These are phyloP conservation scores for Rambutsinella grinnellia DNA, from an alignment of 2,888 invertebrate species.

Conservation along the genomic window DNA sequence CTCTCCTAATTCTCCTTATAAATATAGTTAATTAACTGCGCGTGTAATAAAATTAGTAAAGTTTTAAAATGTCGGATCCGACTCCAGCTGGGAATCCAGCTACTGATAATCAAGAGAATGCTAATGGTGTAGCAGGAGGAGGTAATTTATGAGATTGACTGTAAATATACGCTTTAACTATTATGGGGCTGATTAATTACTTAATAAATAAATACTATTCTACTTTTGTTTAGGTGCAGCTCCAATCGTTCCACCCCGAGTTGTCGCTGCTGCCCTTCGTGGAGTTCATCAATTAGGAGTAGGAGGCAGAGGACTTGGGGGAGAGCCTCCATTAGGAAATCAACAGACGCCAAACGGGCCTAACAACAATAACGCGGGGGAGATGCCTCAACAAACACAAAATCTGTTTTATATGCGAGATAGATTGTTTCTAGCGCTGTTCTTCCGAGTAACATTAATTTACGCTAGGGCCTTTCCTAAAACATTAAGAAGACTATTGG, in stretches of 20 bases:
- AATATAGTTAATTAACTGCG: too few relatives aligned
- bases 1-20: too few relatives aligned
- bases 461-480: slow-evolving; percentile 93
- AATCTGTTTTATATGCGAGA: slow-evolving; percentile 79
- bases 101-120: too few relatives aligned
- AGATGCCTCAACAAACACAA: slow-evolving; percentile 63
- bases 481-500: slow-evolving; percentile 84
- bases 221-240: slow-evolving; percentile 4
- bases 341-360: slow-evolving; percentile 37
- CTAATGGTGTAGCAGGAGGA: too few relatives aligned
- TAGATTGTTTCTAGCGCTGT: slow-evolving; percentile 93
- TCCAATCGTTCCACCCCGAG: slow-evolving; percentile 29
- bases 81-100: background rate
- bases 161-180: slow-evolving; percentile 28
- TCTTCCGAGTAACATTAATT: slow-evolving; percentile 90
- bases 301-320: background rate
- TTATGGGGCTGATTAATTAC: background rate
- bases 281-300: slow-evolving; percentile 38
- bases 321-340: slow-evolving; percentile 13
- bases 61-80: background rate
- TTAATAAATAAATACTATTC: background rate
- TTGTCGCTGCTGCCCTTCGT: slow-evolving; percentile 48
- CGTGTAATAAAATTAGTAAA: too few relatives aligned
- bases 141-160: too few relatives aligned
- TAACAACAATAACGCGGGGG: slow-evolving; percentile 64